A percentile compares a stretch with the other conserved stretches of the same genome.
Evolutionary conservation across 2,797 vertebrate species (phyloP).

Genomic region (Choloepus didactylus): DNA sequence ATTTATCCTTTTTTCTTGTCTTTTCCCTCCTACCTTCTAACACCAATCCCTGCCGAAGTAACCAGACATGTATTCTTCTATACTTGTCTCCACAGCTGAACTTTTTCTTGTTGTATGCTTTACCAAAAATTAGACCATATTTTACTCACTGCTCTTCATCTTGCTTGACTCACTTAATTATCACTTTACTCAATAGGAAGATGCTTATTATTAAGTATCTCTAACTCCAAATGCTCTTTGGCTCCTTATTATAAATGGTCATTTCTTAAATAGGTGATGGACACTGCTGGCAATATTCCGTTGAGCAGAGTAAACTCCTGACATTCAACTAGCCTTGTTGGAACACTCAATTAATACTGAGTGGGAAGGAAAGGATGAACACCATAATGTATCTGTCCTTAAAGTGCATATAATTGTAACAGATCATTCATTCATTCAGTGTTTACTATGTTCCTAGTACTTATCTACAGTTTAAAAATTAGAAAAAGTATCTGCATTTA

Average conservation of each 20-base stretch:
- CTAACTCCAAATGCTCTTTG: background rate
- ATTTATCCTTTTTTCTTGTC: background rate
- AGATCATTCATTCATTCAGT: background rate
- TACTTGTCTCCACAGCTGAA: background rate
- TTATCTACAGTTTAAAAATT: background rate
- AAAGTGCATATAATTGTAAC: background rate
- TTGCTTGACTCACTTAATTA: background rate
- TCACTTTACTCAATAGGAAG: background rate
- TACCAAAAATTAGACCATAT: background rate
- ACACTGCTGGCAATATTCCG: background rate
- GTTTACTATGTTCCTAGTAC: background rate
- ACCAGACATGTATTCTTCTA: background rate
- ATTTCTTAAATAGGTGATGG: background rate
- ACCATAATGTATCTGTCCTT: background rate
- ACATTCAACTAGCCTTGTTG: background rate
- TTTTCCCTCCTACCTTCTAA: background rate
- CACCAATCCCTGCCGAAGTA: background rate
- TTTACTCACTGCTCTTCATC: background rate
- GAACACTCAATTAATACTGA: background rate
- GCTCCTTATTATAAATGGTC: background rate
- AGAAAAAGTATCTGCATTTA: background rate
- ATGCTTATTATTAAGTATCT: conserved; percentile 7
- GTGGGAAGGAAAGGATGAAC: background rate
- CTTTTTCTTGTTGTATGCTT: background rate
- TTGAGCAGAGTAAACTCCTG: background rate